phyloP scores from a whole-genome alignment of 23 tunicate species.

The Phallusia fumigata region DNA sequence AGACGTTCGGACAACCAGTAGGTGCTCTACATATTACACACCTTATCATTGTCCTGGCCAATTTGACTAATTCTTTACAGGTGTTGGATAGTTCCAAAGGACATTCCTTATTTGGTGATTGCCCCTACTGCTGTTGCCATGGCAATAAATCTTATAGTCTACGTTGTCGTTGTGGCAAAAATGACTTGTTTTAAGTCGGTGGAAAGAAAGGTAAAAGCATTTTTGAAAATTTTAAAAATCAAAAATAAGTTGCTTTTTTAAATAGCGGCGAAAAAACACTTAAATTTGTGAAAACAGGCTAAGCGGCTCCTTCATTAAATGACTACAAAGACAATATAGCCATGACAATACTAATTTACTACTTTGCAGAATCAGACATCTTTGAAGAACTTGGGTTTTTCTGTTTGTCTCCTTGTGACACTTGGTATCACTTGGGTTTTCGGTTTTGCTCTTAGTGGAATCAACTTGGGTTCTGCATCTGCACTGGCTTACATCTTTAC shows the following conservation, averaged over 20 bases:
- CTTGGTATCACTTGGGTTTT: conserved; percentile 5
- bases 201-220: background rate
- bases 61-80: background rate
- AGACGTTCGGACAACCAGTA: background rate
- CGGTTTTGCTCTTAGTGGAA: background rate
- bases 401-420: background rate
- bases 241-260: too few relatives aligned
- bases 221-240: background rate
- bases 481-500: background rate
- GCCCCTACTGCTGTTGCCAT: background rate
- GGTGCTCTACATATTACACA: background rate
- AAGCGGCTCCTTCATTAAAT: too few relatives aligned
- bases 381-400: background rate
- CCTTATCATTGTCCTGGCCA: too few relatives aligned
- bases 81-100: background rate
- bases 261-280: too few relatives aligned
- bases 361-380: background rate
- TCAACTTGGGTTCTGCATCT: background rate
- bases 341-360: too few relatives aligned
- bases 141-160: background rate
- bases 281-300: too few relatives aligned
- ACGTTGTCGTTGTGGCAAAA: background rate
- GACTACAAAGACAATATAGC: too few relatives aligned
- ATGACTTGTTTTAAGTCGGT: background rate
- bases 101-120: background rate